Percentiles rank a stretch among this genome's conserved stretches.
Evolutionary conservation across 2,797 vertebrate species (phyloP).

Genomic region (Cossypha dichroa): DNA sequence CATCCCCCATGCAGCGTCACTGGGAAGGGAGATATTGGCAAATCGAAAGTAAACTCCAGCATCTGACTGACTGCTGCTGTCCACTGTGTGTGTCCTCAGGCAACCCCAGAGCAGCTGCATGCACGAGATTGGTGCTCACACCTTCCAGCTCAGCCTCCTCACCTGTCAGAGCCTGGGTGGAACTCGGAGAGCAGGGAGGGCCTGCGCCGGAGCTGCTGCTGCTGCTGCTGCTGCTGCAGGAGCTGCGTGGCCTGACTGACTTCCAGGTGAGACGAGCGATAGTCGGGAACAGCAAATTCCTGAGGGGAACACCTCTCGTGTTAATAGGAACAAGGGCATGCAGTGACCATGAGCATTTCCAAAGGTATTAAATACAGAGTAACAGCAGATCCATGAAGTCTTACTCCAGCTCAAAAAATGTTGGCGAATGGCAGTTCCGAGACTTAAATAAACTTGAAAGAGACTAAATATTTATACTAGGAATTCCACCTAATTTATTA

Average conservation of each 20-base stretch:
- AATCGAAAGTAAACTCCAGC: neutral
- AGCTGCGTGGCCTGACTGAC: conserved; percentile 80
- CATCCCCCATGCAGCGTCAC: neutral
- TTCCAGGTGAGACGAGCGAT: conserved; percentile 88
- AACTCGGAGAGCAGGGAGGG: conserved; percentile 96
- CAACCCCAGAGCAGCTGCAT: neutral
- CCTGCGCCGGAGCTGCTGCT: conserved; percentile 88
- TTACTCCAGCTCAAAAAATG: neutral
- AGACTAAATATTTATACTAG: neutral
- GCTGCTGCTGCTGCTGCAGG: conserved; percentile 77
- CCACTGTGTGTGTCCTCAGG: neutral
- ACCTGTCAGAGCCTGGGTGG: conserved; percentile 95
- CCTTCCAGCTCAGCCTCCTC: neutral
- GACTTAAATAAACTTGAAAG: neutral
- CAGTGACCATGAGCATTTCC: neutral
- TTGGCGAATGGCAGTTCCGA: neutral
- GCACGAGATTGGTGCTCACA: neutral
- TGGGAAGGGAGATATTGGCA: neutral
- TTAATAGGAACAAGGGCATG: neutral
- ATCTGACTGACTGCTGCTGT: neutral
- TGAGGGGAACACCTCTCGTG: conserved; percentile 43
- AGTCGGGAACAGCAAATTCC: conserved; percentile 94
- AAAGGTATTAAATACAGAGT: neutral
- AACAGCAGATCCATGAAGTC: neutral
- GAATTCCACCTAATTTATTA: neutral